These are phyloP conservation scores for Mesoligia furuncula DNA, from an alignment of 2,888 invertebrate genomes.

Conservation along the genomic window DNA sequence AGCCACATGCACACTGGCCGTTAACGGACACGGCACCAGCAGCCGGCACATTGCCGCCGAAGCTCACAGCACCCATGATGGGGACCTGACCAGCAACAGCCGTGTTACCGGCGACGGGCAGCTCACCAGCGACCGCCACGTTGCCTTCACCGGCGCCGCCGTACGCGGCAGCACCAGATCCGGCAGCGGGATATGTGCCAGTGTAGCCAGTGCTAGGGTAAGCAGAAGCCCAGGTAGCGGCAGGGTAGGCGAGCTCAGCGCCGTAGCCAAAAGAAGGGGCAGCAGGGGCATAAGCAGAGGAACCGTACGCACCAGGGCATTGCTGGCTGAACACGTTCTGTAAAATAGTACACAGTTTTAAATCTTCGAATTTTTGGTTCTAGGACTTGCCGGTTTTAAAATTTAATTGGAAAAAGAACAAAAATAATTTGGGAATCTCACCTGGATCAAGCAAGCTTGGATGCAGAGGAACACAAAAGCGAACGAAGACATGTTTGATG, in stretches of 20 bases:
- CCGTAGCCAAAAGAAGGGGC: not conserved
- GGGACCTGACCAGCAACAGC: conserved; percentile 10
- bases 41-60: conserved; percentile 67
- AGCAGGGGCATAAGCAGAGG: conserved; percentile 28
- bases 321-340: conserved; percentile 39
- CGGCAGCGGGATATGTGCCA: not conserved
- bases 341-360: not conserved
- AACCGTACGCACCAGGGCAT: conserved; percentile 7
- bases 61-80: conserved; percentile 51
- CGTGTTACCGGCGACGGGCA: conserved; percentile 1
- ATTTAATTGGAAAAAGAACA: not conserved
- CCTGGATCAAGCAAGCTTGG: conserved; percentile 72
- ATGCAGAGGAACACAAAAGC: conserved; percentile 67
- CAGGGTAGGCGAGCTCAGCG: conserved; percentile 5
- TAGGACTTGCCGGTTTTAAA: too few relatives aligned
- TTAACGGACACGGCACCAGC: conserved; percentile 65
- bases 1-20: conserved; percentile 63
- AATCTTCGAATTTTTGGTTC: too few relatives aligned
- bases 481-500: conserved; percentile 67
- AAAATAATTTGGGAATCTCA: conserved; percentile 36
- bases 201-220: conserved; percentile 2
- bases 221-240: not conserved
- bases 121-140: conserved; percentile 6
- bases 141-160: conserved; percentile 4
- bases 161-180: not conserved